Evolutionary conservation across 2,888 invertebrate species (phyloP).

Genomic region (Lacanobia oleracea): DNA sequence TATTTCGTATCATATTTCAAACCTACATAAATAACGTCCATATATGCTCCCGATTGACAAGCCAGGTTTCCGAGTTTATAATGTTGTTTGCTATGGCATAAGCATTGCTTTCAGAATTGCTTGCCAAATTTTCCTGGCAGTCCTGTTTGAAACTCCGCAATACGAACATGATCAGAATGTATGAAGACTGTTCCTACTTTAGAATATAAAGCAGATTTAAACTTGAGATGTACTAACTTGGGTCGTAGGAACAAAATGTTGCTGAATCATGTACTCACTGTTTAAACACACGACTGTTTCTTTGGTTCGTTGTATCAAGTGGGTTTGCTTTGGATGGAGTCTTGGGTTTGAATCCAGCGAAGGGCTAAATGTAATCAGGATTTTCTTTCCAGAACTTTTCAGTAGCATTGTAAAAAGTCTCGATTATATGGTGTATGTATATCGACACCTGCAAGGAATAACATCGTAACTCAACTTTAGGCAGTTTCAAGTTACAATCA

Average conservation of each 20-base stretch:
- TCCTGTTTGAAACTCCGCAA: slow-evolving; percentile 31
- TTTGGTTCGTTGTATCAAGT: not conserved
- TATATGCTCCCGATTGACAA: slow-evolving; percentile 40
- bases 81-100: slow-evolving; percentile 29
- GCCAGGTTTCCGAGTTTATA: slow-evolving; percentile 37
- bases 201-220: slow-evolving; percentile 28
- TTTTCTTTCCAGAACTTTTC: too few species aligned
- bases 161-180: slow-evolving; percentile 41
- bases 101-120: slow-evolving; percentile 46
- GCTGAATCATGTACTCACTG: not conserved
- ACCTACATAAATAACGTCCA: not conserved
- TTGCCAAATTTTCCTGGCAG: slow-evolving; percentile 54
- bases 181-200: slow-evolving; percentile 14
- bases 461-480: too few species aligned
- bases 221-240: slow-evolving; percentile 11
- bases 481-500: too few species aligned
- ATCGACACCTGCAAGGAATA: too few species aligned
- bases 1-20: slow-evolving; percentile 16
- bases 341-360: too few species aligned
- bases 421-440: too few species aligned
- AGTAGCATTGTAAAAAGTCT: too few species aligned
- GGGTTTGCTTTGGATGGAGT: not conserved
- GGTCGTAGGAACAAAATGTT: not conserved
- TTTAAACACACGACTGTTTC: too few species aligned
- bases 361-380: too few species aligned